Conservation (phyloP, 2,888 invertebrate genomes). For the Leptogaster cylindrica region DNA sequence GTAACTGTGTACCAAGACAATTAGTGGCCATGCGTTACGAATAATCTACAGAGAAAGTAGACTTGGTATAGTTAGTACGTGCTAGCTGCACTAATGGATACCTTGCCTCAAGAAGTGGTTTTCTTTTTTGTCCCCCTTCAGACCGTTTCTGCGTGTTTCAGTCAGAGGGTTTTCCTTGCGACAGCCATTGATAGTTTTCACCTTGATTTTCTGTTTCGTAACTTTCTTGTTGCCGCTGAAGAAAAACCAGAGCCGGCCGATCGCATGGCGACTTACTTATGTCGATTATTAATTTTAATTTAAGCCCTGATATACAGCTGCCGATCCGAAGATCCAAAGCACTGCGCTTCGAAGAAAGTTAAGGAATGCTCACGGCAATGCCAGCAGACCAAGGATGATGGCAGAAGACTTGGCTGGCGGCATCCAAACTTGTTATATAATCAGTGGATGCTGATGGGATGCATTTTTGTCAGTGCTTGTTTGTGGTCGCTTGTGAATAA, state of each 20-base stretch:
- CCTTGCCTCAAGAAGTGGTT: slow-evolving; percentile 6
- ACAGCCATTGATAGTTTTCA: slow-evolving; percentile 22
- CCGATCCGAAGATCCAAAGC: background rate
- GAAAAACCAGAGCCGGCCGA: background rate
- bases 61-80: background rate
- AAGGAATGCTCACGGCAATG: background rate
- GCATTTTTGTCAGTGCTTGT: slow-evolving; percentile 15
- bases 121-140: slow-evolving; percentile 27
- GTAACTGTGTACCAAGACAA: background rate
- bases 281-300: slow-evolving; percentile 23
- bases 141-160: slow-evolving; percentile 9
- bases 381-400: too few species aligned
- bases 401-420: background rate
- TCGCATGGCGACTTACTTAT: background rate
- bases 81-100: slow-evolving; percentile 12
- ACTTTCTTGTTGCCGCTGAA: slow-evolving; percentile 5
- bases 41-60: slow-evolving; percentile 13
- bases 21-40: slow-evolving; percentile 5
- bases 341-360: background rate
- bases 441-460: background rate
- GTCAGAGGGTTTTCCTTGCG: background rate
- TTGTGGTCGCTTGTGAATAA: background rate
- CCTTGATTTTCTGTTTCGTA: slow-evolving; percentile 22
- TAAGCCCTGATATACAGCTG: background rate
- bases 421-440: slow-evolving; percentile 5